Evolutionary conservation across 2,888 invertebrate genomes (phyloP).

Genomic region (Plagodis dolabraria): DNA sequence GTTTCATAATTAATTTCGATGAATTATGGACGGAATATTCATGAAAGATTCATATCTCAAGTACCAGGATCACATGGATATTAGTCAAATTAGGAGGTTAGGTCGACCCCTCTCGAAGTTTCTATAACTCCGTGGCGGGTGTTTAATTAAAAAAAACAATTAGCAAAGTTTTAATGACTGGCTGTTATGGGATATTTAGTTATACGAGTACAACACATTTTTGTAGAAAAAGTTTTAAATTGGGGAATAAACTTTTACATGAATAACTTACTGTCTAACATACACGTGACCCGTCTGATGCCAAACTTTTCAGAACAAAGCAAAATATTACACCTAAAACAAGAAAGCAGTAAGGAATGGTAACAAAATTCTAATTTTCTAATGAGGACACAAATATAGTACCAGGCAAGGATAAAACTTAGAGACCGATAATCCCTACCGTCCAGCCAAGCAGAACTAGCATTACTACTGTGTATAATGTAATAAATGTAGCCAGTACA

Average conservation of each 20-base stretch:
- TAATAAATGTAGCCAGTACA: conserved; percentile 9
- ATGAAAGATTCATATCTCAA: conserved; percentile 41
- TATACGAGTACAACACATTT: conserved; percentile 2
- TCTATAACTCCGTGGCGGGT: conserved; percentile 37
- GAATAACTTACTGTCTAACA: too few species aligned
- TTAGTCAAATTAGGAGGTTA: conserved; percentile 44
- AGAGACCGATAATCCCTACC: conserved; percentile 18
- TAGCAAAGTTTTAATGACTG: conserved; percentile 51
- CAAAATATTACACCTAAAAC: too few species aligned
- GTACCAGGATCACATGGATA: conserved; percentile 42
- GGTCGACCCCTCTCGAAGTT: conserved; percentile 33
- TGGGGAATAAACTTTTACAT: too few species aligned
- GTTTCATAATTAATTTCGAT: conserved; percentile 33
- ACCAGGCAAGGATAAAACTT: conserved; percentile 37
- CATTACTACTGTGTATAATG: conserved; percentile 11
- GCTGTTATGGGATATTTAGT: conserved; percentile 4
- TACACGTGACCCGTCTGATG: too few species aligned
- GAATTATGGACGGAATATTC: conserved; percentile 40
- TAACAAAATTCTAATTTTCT: conserved; percentile 11
- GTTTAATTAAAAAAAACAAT: conserved; percentile 50
- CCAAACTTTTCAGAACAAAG: too few species aligned
- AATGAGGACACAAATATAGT: conserved; percentile 9
- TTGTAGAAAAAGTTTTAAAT: conserved; percentile 11
- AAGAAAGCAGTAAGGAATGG: too few species aligned
- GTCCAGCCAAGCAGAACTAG: conserved; percentile 16